Evolutionary conservation across 2,113 vertebrate species (phyloP), one percentile per base, ranked within the genome.

Genomic region (Helogale parvula): DNA sequence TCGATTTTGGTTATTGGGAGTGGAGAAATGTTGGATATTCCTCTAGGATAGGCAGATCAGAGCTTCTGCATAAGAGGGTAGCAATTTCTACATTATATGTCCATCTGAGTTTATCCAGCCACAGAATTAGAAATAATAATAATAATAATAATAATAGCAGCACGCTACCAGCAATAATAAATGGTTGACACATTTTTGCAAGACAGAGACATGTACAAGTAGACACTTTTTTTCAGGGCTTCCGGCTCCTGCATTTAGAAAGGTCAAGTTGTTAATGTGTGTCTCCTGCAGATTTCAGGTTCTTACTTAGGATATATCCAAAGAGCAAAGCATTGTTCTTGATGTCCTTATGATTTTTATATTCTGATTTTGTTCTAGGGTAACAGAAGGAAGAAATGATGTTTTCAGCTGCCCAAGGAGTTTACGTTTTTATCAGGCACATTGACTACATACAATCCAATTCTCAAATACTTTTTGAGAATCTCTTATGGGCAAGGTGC

Each of bases 291-390:
- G 65, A 93, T 7, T 29, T 90, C 29, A 31, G 66, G 33, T 83
- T 86, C 66, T 90, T 12, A 65, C n/a, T 74, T 71, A 82, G 29
- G 41, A n/a, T 79, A 35, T 57, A 21, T 84, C 52, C 54, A 91
- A 74, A 71, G 10, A 85, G 21, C 41, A 94, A 90, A 85, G 14
- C 17, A 23, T 57, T 76, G 2, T 33, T 93, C 66, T 90, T 77
- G 5, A 6, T 38, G 29, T 54, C 27, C 87, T 89, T 47, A 79
- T 82, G 38, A 19, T 76, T 92, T 95, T 52, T 92, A 38, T 85
- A 71, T 83, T 89, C 12, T 60, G 74, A 74, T 96, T 95, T 94
- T 95, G 12, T 45, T 92, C 12, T 87, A n/a, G 14, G 41, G 14
- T 57, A 71, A 41, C 0, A 84, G 47, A 57, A 93, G 50, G 84